Conservation (phyloP, 2,113 vertebrate genomes). For the Mungos mungo region DNA sequence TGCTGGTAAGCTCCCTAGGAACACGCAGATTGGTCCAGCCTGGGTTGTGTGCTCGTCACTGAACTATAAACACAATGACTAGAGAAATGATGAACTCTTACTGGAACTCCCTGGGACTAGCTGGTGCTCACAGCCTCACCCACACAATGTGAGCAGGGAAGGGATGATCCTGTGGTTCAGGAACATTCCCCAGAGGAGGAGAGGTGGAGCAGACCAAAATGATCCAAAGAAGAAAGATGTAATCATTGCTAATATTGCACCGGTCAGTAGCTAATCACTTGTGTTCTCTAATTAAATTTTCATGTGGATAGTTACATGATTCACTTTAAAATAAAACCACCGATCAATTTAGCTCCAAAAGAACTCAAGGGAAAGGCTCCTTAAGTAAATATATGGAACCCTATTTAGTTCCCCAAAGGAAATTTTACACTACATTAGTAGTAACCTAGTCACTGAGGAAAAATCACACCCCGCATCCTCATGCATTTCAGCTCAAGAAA, state of each 20-base stretch:
- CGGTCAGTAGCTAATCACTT: neutral
- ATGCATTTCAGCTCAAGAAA: neutral
- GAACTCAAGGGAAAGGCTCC: neutral
- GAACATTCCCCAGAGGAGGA: neutral
- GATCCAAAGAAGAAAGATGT: neutral
- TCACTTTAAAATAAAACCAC: neutral
- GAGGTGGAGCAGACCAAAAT: neutral
- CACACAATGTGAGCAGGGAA: rapidly evolving
- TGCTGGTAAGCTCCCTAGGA: neutral
- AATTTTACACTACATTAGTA: neutral
- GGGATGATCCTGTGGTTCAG: neutral
- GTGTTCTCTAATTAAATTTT: neutral
- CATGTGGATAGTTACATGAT: neutral
- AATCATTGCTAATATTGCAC: neutral
- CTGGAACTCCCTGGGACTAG: too few relatives aligned
- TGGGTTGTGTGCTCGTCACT: neutral
- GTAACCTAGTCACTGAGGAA: neutral
- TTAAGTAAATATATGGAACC: neutral
- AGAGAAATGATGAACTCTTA: neutral
- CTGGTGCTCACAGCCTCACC: neutral
- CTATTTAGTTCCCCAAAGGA: neutral
- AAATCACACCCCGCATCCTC: neutral
- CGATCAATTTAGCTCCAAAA: neutral
- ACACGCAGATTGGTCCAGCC: neutral
- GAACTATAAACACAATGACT: neutral